phyloP scores from a whole-genome alignment of 2,888 invertebrate species.

The Andrena chrysosceles region DNA sequence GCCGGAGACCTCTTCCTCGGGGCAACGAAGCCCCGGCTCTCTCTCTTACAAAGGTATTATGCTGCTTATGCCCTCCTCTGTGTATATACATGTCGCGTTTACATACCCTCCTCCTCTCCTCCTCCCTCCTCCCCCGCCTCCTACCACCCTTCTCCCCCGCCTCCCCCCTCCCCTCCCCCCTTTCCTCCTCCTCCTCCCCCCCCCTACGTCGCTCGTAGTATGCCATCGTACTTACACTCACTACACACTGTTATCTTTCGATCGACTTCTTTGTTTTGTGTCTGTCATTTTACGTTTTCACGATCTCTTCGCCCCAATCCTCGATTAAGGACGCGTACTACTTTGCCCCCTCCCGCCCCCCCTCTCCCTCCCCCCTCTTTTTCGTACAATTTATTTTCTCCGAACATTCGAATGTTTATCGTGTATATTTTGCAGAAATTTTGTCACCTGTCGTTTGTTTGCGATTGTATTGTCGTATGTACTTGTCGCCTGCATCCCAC shows the following conservation, averaged over 20 bases:
- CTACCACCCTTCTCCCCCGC: neutral
- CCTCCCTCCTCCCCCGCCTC: neutral
- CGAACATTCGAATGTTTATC: conserved; percentile 33
- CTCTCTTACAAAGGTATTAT: conserved; percentile 89
- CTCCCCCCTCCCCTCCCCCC: neutral
- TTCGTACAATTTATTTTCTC: neutral
- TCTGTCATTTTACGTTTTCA: conserved; percentile 57
- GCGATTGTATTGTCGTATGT: conserved; percentile 18
- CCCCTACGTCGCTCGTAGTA: neutral
- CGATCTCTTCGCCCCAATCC: conserved; percentile 8
- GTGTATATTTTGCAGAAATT: conserved; percentile 1
- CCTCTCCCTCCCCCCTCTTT: neutral
- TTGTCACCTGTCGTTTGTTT: conserved; percentile 24
- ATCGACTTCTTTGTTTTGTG: conserved; percentile 62
- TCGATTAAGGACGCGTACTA: conserved; percentile 1
- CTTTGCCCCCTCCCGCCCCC: neutral
- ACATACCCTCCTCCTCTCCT: neutral
- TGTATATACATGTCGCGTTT: conserved; percentile 25
- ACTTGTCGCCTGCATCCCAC: neutral
- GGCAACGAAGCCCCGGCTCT: conserved; percentile 91
- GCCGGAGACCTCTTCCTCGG: conserved; percentile 89
- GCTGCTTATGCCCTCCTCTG: conserved; percentile 5
- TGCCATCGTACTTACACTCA: conserved; percentile 31
- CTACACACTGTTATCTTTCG: conserved; percentile 42
- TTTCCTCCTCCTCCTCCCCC: no score